Base-by-base conservation (phyloP, 2,797 vertebrate genomes). In the Ctenosaura bakeri region DNA sequence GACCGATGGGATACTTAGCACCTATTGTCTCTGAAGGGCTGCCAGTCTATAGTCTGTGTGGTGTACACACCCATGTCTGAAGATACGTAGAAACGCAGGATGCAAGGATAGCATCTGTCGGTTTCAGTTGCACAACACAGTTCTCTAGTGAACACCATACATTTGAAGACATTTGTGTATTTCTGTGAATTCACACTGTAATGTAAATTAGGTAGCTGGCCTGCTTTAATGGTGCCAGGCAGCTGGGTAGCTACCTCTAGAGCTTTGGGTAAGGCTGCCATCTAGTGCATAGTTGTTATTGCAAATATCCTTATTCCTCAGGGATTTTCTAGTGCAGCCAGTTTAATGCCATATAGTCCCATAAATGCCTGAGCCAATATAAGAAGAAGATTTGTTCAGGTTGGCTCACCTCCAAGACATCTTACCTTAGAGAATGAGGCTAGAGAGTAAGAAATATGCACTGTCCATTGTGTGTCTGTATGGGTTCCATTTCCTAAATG, bases 261-360 rank as follows among this genome's bases (percentile, higher is more conserved):
- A 46, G 74, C 12, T 46, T 52, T 83, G 62, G 32, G 24, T 69
- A 18, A 89, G 84, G 12, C 79, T 83, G 84, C 88, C 84, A 79
- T 78, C 88, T 87, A 71, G 79, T 78, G 91, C 22, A 59, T 69
- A 50, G 4, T 20, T 69, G 50, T 83, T 83, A 62, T 71, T 87
- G 84, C 50, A 69, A 82, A 64, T 86, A 78, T 50, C 59, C 9
- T 7, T 91, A 89, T 69, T 89, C 78, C 52, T 62, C 62, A 38
- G 50, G 52, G 74, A 62, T 89, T 89, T 69, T 42, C 84, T 78
- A 26, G 5, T 74, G 29, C 35, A 78, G 62, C n/a, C 38, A 62
- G 22, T 83, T 38, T 87, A 50, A 42, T n/a, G 62, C 32, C 10
- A 29, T 46, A 56, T 64, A 71, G 50, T 4, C 22, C 35, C 56